These are phyloP conservation scores for Denticeps clupeoides DNA, from an alignment of 2,797 vertebrate species.

Conservation along the genomic window DNA sequence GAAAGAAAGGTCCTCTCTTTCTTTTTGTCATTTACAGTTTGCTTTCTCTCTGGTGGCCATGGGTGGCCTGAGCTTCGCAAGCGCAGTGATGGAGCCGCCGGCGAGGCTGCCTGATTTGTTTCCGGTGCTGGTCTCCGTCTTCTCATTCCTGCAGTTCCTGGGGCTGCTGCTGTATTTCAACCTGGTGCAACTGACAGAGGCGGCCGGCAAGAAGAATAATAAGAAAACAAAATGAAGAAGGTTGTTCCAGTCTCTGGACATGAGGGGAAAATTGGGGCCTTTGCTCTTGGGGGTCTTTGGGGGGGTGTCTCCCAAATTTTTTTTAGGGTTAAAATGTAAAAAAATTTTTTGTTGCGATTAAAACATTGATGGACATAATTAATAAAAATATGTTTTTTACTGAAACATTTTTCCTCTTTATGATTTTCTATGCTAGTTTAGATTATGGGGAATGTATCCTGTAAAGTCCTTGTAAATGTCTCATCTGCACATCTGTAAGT, in stretches of 20 bases:
- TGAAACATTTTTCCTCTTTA: too few species aligned
- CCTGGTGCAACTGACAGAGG: slow-evolving; percentile 65
- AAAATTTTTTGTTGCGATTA: too few species aligned
- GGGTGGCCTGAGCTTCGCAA: slow-evolving; percentile 60
- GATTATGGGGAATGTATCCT: too few species aligned
- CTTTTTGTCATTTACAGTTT: slow-evolving; percentile 71
- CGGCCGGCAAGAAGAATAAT: slow-evolving; percentile 51
- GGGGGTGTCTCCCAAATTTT: too few species aligned
- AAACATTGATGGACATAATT: too few species aligned
- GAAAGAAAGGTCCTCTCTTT: background rate
- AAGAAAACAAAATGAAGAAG: slow-evolving; percentile 68
- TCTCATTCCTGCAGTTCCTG: slow-evolving; percentile 77
- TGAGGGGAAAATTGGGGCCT: too few species aligned
- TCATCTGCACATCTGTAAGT: slow-evolving; percentile 49
- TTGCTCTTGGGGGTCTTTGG: too few species aligned
- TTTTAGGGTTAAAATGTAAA: too few species aligned
- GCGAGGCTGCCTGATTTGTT: slow-evolving; percentile 75
- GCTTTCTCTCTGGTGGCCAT: slow-evolving; percentile 61
- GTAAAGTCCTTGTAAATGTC: slow-evolving; percentile 24
- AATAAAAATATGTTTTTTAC: too few species aligned
- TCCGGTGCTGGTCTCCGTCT: slow-evolving; percentile 69
- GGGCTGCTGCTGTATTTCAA: slow-evolving; percentile 75
- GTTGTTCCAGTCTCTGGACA: too few species aligned
- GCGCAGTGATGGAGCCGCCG: slow-evolving; percentile 59
- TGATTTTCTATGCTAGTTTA: too few species aligned